Evolutionary conservation across 2,113 vertebrate species (phyloP).

Genomic region (Xyrauchen texanus): DNA sequence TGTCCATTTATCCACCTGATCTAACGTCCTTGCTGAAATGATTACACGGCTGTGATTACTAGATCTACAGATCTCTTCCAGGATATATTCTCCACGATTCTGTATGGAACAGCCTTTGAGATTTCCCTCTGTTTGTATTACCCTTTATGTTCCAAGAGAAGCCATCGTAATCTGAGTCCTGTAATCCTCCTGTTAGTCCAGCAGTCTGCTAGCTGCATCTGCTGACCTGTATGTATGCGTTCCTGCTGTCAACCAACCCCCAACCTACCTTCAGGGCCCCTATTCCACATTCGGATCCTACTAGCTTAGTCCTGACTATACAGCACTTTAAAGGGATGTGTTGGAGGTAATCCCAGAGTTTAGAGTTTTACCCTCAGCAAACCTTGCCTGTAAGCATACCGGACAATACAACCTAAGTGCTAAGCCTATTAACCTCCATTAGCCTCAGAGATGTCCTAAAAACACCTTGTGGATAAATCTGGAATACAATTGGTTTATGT

Average conservation of each 20-base stretch:
- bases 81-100: constrained; percentile 29
- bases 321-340: constrained; percentile 97
- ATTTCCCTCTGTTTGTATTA: constrained; percentile 58
- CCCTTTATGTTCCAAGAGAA: constrained; percentile 65
- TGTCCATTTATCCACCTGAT: not conserved
- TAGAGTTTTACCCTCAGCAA: constrained; percentile 97
- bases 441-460: constrained; percentile 79
- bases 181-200: constrained; percentile 74
- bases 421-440: constrained; percentile 93
- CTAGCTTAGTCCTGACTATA: constrained; percentile 91
- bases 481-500: constrained; percentile 73
- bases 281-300: constrained; percentile 83
- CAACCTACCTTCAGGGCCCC: constrained; percentile 46
- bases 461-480: constrained; percentile 78
- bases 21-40: not conserved
- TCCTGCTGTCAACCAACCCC: constrained; percentile 58
- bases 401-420: constrained; percentile 85
- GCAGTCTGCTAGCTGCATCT: constrained; percentile 72
- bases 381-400: constrained; percentile 90
- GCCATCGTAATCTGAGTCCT: constrained; percentile 69
- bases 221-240: constrained; percentile 63
- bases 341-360: constrained; percentile 89
- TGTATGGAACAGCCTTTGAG: constrained; percentile 46
- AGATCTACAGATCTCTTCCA: not conserved
- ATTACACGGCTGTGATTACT: not conserved